phyloP scores from a whole-genome alignment of 1,140 invertebrate species.

The Globodera ellingtonae region DNA sequence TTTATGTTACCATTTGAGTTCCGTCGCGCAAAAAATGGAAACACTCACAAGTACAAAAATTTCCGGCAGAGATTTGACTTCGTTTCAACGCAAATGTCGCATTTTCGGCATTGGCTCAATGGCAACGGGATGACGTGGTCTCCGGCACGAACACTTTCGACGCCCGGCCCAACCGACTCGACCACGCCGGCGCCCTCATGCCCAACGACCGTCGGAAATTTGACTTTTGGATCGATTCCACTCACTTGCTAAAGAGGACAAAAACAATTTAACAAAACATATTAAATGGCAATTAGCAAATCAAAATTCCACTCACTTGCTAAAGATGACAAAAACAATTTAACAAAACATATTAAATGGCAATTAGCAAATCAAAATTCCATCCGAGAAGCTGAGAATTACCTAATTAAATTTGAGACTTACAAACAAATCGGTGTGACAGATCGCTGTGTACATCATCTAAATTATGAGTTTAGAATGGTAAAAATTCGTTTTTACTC shows the following conservation, averaged over 20 bases:
- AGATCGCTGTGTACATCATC: constrained; percentile 74
- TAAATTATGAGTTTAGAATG: background rate
- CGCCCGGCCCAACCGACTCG: constrained; percentile 73
- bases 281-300: too few relatives aligned
- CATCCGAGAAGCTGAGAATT: too few relatives aligned
- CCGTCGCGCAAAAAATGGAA: background rate
- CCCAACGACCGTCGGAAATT: constrained; percentile 80
- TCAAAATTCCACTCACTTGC: background rate
- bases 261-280: background rate
- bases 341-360: too few relatives aligned
- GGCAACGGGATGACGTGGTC: constrained; percentile 96
- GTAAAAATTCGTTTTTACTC: background rate
- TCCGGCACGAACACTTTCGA: constrained; percentile 70
- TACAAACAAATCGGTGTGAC: constrained; percentile 92
- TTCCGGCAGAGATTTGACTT: constrained; percentile 80
- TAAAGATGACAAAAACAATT: background rate
- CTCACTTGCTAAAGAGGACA: background rate
- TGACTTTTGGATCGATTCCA: constrained; percentile 1
- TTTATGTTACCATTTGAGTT: background rate
- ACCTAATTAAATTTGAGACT: constrained; percentile 64
- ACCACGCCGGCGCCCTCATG: constrained; percentile 87
- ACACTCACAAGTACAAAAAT: constrained; percentile 1
- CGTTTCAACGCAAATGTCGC: constrained; percentile 88
- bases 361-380: too few relatives aligned
- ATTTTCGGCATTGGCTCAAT: constrained; percentile 90